phyloP scores from a whole-genome alignment of 2,797 vertebrate species.

The Hemitrygon akajei region DNA sequence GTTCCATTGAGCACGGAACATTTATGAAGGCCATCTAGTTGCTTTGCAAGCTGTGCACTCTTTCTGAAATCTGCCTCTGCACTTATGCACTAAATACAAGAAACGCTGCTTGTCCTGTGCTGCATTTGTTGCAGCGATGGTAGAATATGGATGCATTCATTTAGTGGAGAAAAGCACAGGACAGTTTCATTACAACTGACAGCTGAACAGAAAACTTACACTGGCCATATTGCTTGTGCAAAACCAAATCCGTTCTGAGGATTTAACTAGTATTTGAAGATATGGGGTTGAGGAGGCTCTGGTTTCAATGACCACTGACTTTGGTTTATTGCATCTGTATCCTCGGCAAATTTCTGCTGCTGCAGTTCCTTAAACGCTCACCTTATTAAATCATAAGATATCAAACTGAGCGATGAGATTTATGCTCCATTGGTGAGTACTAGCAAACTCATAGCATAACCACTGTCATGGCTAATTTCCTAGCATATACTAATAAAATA shows the following conservation, averaged over 20 bases:
- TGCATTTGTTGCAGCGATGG: not conserved
- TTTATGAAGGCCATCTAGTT: not conserved
- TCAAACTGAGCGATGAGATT: not conserved
- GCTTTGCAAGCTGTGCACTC: not conserved
- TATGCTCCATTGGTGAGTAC: not conserved
- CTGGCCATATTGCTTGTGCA: not conserved
- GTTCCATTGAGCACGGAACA: not conserved
- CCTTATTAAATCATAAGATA: constrained; percentile 1
- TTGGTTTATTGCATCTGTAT: not conserved
- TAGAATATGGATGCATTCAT: not conserved
- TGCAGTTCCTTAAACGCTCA: not conserved
- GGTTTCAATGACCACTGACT: not conserved
- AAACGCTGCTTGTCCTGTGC: not conserved
- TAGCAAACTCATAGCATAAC: not conserved
- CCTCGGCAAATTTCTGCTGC: not conserved
- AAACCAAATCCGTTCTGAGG: not conserved
- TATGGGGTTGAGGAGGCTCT: too few species aligned
- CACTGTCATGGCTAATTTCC: constrained; percentile 3
- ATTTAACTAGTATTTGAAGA: not conserved
- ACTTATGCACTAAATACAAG: not conserved
- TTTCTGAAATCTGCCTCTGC: not conserved
- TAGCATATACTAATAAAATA: not conserved
- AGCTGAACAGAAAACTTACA: not conserved
- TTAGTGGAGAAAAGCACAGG: not conserved
- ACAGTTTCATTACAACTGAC: not conserved